Evolutionary conservation across 2,797 vertebrate species (phyloP), one percentile per base, ranked within the genome.

Genomic region (Oreonectes daqikongensis): DNA sequence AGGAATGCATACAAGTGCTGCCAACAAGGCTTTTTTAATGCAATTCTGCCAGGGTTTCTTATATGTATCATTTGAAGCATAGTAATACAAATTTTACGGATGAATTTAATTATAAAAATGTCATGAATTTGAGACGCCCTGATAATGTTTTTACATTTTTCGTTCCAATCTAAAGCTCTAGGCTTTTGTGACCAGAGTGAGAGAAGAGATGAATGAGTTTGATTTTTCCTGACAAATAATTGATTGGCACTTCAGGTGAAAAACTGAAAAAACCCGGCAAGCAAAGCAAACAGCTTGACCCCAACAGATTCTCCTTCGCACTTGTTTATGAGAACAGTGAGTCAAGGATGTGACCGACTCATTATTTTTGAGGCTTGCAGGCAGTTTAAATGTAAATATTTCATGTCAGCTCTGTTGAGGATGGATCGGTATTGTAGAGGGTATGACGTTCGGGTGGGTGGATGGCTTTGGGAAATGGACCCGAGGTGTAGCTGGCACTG

Each of bases 371-470:
- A 77, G 48, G 15, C 60, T 77, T 4, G 40, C 5, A 53, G 17
- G 8, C 32, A 70, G 48, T 77, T 71, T 40, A 64, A 50, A 32
- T 2, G 38, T 17, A 63, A 14, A 5, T 24, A 8, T 64, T 55
- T 77, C 9, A 44, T 52, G 22, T 48, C 42, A 9, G 53, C 46
- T 17, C 28, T 38, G 32, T 40, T 69, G 44, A 61, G 59, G 35
- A 70, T 64, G 57, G 59, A 64, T 67, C 59, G 2, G 5, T 60
- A 59, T 52, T 48, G 73, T 70, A 70, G 12, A 63, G 69, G 52
- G 73, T 79, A 78, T 82, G 69, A 64, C 35, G 63, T 79, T 77
- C 73, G 59, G 83, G 80, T 75, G 69, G 65, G 71, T 52, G 40
- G 28, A 52, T 72, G 42, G 48, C 68, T 69, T 22, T 61, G 81